phyloP scores from a whole-genome alignment of 2,888 invertebrate species.

The Sclerodermus sp. region DNA sequence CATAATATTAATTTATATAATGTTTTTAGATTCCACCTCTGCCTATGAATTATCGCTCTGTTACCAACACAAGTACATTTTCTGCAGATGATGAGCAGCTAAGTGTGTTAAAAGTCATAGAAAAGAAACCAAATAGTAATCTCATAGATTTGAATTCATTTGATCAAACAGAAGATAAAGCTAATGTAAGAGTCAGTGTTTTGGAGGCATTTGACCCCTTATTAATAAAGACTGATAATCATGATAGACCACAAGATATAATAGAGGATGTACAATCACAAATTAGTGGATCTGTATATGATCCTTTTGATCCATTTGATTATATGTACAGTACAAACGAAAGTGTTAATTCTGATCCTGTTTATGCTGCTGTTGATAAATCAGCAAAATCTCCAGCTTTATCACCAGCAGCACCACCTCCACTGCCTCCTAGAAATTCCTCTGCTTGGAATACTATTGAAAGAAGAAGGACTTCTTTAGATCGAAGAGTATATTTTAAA shows the following conservation, averaged over 20 bases:
- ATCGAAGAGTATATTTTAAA: conserved; percentile 46
- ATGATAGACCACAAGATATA: conserved; percentile 25
- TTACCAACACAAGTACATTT: conserved; percentile 19
- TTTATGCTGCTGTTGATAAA: conserved; percentile 70
- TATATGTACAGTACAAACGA: conserved; percentile 72
- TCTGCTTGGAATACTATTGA: conserved; percentile 61
- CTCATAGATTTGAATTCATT: conserved; percentile 63
- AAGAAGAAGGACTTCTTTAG: conserved; percentile 55
- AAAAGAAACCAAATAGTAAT: conserved; percentile 61
- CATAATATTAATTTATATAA: conserved; percentile 6
- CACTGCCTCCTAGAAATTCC: conserved; percentile 65
- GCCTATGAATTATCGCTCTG: conserved; percentile 49
- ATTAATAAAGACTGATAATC: conserved; percentile 65
- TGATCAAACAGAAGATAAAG: conserved; percentile 57
- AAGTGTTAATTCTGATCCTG: conserved; percentile 66
- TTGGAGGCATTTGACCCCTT: conserved; percentile 88
- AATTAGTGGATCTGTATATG: conserved; percentile 69
- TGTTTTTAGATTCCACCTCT: conserved; percentile 50
- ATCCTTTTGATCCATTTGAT: conserved; percentile 78
- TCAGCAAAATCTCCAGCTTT: conserved; percentile 60
- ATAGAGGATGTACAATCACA: conserved; percentile 60
- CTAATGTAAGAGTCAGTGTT: conserved; percentile 68
- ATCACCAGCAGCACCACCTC: conserved; percentile 63
- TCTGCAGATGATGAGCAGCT: conserved; percentile 46
- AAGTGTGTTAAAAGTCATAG: conserved; percentile 56